phyloP scores from a whole-genome alignment of 2,113 vertebrate species.

The Mionectes macconnelli region DNA sequence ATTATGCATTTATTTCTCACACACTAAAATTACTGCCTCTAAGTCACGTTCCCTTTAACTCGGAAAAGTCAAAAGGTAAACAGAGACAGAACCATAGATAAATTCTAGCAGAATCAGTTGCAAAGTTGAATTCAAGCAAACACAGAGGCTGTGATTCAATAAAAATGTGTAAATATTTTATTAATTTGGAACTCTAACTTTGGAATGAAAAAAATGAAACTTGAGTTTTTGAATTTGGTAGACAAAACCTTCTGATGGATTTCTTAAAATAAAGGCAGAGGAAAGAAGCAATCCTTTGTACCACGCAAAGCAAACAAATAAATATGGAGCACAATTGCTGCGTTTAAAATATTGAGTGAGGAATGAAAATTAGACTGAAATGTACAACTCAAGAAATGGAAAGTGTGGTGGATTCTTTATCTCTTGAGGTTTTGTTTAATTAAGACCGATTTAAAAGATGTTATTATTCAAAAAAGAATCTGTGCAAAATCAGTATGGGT shows the following conservation, averaged over 20 bases:
- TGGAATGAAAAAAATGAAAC: neutral
- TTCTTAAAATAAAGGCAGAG: neutral
- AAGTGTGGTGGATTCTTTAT: neutral
- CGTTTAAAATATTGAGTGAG: neutral
- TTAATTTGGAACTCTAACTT: neutral
- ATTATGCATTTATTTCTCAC: neutral
- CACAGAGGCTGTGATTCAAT: neutral
- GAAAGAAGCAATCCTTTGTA: neutral
- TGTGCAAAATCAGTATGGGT: neutral
- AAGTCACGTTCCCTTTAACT: neutral
- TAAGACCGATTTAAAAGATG: slow-evolving; percentile 6
- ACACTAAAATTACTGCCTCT: neutral
- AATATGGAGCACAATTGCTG: neutral
- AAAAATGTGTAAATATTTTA: neutral
- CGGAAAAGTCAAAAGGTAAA: neutral
- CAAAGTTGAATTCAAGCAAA: neutral
- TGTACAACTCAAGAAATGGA: neutral
- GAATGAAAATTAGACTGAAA: neutral
- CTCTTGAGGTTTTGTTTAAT: slow-evolving; percentile 10
- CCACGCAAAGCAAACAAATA: neutral
- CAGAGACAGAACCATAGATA: neutral
- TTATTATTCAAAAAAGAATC: neutral
- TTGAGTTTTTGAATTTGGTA: neutral
- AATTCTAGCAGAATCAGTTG: neutral
- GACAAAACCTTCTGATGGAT: neutral